A percentile compares a stretch with the other conserved stretches of the same genome.
These are phyloP conservation scores for Lathronympha strigana DNA, from an alignment of 2,888 invertebrate species.

Conservation along the genomic window DNA sequence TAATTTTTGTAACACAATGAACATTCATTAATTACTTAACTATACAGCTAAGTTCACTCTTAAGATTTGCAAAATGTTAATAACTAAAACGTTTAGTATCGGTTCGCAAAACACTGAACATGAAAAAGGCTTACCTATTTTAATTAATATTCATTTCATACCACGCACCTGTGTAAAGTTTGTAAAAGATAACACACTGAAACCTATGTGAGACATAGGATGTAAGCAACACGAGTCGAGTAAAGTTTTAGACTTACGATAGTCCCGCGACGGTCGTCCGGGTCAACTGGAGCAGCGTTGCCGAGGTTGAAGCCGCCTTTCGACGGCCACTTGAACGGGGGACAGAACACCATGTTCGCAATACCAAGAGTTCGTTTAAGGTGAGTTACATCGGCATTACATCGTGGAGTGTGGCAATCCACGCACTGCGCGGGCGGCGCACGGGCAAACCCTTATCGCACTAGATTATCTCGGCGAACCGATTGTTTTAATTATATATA, in stretches of 20 bases:
- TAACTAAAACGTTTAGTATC: too few relatives aligned
- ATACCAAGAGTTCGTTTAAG: conserved; percentile 39
- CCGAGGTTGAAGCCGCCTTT: conserved; percentile 72
- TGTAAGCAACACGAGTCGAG: background rate
- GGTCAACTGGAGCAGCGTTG: conserved; percentile 49
- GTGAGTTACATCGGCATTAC: conserved; percentile 26
- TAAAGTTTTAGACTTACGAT: conserved; percentile 50
- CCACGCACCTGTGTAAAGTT: conserved; percentile 22
- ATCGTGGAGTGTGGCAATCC: conserved; percentile 52
- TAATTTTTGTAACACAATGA: too few relatives aligned
- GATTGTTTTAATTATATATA: conserved; percentile 82
- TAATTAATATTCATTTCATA: conserved; percentile 26
- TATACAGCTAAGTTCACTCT: too few relatives aligned
- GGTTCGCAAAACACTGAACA: conserved; percentile 7
- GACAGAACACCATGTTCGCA: conserved; percentile 73
- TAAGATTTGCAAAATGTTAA: too few relatives aligned
- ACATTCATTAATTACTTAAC: too few relatives aligned
- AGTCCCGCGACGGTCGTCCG: conserved; percentile 62
- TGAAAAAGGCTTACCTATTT: background rate
- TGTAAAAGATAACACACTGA: conserved; percentile 16
- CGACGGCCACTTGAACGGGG: conserved; percentile 72
- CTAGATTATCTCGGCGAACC: conserved; percentile 76
- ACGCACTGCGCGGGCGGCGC: conserved; percentile 66
- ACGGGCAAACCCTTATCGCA: conserved; percentile 70
- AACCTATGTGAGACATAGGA: conserved; percentile 1